Evolutionary conservation across 2,113 vertebrate genomes (phyloP).

Genomic region (Orientallactaga bullata): DNA sequence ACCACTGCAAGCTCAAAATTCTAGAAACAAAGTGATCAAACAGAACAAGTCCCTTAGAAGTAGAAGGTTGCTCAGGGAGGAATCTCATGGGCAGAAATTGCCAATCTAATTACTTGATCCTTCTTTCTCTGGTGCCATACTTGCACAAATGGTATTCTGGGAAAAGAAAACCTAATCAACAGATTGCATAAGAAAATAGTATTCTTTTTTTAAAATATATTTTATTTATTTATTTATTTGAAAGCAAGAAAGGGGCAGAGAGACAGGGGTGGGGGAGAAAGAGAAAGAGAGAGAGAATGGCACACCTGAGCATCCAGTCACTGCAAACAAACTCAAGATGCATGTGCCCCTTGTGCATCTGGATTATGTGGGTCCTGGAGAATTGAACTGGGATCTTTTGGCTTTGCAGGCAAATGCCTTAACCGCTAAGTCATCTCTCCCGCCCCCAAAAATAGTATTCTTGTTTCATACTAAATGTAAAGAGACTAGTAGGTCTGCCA

Average conservation of each 20-base stretch:
- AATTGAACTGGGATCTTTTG: too few species aligned
- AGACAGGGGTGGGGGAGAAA: too few species aligned
- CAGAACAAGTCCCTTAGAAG: constrained; percentile 39
- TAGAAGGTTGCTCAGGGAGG: not conserved
- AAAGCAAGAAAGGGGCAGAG: too few species aligned
- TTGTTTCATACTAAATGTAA: not conserved
- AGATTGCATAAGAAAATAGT: constrained; percentile 34
- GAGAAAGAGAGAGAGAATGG: too few species aligned
- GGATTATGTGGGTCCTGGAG: too few species aligned
- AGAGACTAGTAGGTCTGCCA: not conserved
- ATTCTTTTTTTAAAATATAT: not conserved
- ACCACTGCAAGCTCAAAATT: constrained; percentile 20
- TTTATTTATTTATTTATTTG: too few species aligned
- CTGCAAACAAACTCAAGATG: too few species aligned
- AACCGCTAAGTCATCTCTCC: too few species aligned
- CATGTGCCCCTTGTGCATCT: too few species aligned
- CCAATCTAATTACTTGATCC: constrained; percentile 49
- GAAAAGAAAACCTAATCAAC: constrained; percentile 12
- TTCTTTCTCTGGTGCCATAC: constrained; percentile 32
- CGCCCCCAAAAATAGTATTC: not conserved
- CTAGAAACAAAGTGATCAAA: constrained; percentile 55
- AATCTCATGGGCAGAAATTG: not conserved
- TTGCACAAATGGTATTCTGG: not conserved
- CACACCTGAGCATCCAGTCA: too few species aligned
- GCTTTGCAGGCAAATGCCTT: too few species aligned